Conservation (phyloP, 2,113 vertebrate genomes). For the Oncorhynchus mykiss region DNA sequence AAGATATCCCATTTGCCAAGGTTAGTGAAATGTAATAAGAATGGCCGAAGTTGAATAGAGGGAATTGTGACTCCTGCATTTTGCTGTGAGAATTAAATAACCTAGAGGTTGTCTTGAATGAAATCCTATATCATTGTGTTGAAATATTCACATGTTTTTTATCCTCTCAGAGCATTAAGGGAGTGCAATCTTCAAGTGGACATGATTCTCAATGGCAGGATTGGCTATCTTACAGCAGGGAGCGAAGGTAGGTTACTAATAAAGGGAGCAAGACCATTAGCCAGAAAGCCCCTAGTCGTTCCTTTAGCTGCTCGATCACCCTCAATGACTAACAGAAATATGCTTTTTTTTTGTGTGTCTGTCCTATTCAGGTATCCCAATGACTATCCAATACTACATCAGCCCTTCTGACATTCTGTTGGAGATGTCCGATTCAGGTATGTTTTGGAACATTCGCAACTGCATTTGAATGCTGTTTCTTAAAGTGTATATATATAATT, state of each 20-base stretch:
- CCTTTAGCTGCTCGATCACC: too few species aligned
- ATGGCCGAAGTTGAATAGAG: neutral
- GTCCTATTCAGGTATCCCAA: slow-evolving; percentile 66
- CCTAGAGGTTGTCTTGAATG: too few species aligned
- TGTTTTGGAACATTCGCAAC: neutral
- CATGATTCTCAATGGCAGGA: slow-evolving; percentile 75
- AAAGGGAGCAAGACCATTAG: neutral
- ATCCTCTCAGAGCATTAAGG: slow-evolving; percentile 54
- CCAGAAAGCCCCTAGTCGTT: neutral
- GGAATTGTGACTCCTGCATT: too few species aligned
- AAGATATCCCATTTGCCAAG: slow-evolving; percentile 71
- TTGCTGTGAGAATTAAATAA: too few species aligned
- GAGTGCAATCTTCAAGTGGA: slow-evolving; percentile 55
- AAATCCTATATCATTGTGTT: too few species aligned
- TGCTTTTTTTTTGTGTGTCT: neutral
- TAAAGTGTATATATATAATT: too few species aligned
- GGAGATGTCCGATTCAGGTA: slow-evolving; percentile 66
- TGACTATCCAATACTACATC: slow-evolving; percentile 77
- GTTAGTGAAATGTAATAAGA: slow-evolving; percentile 53
- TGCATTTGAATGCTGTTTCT: slow-evolving; percentile 3
- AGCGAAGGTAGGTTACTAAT: slow-evolving; percentile 66
- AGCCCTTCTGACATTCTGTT: slow-evolving; percentile 64
- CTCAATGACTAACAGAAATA: too few species aligned
- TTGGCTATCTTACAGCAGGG: slow-evolving; percentile 71
- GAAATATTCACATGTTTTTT: neutral